phyloP scores from a whole-genome alignment of 2,113 vertebrate species.

The Calidris pygmaea region DNA sequence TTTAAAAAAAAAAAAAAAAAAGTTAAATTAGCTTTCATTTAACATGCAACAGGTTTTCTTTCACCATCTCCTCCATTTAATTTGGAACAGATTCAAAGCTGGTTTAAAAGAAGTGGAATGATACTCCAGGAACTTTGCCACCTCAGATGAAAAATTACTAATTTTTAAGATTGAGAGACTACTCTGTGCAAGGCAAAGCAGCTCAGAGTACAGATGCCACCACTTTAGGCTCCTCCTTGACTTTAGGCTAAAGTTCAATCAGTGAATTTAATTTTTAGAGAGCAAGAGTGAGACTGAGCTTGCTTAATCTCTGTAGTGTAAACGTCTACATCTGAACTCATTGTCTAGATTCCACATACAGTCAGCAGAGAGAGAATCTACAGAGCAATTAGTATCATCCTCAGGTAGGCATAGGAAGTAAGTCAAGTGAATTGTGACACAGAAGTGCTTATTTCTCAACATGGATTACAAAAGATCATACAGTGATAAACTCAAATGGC shows the following conservation, averaged over 20 bases:
- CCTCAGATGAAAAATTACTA: not conserved
- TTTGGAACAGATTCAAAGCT: not conserved
- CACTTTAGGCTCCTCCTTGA: not conserved
- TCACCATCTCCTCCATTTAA: not conserved
- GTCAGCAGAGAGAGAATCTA: not conserved
- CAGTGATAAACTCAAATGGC: not conserved
- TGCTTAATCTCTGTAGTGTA: not conserved
- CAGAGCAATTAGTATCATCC: not conserved
- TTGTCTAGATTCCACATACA: not conserved
- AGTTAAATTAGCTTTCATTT: not conserved
- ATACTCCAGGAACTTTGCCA: not conserved
- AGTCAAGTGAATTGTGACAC: not conserved
- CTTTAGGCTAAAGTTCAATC: not conserved
- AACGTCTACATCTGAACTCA: not conserved
- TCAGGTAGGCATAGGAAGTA: not conserved
- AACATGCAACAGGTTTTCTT: not conserved
- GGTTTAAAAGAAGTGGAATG: not conserved
- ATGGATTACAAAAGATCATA: not conserved
- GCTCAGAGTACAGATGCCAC: not conserved
- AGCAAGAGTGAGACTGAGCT: not conserved
- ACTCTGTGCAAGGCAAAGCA: not conserved
- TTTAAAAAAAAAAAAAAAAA: not conserved
- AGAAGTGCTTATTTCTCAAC: not conserved
- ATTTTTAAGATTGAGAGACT: not conserved
- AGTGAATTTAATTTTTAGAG: not conserved